Base-by-base conservation (phyloP, 2,113 vertebrate genomes). In the Anguilla rostrata region DNA sequence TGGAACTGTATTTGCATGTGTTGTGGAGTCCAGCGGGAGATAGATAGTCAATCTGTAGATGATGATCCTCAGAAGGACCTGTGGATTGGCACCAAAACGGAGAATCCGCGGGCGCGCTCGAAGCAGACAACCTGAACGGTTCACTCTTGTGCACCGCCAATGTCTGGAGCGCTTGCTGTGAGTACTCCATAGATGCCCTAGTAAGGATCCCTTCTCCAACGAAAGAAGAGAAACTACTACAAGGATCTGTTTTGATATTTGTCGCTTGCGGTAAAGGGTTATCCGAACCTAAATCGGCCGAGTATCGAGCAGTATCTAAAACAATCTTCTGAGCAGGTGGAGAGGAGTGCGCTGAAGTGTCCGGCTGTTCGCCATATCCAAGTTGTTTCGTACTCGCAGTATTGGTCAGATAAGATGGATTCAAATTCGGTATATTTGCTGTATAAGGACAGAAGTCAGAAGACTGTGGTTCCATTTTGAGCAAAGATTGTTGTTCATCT, bases 31-130 rank as follows among this genome's bases (percentile, higher is more conserved):
- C 91, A 2, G 91, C 91, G 0, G 87, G 34, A 0, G 88, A 79
- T 0, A 86, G 12, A 71, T 92, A 95, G 56, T 85, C 81, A 46
- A 82, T 40, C 14, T 90, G 88, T 6, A 86, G 49, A 46, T 91
- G 92, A 0, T 86, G 88, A 39, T 94, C 94, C 29, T 94, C 90
- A 15, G 82, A 16, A 40, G 71, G 22, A 12, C 86, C 90, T 29
- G 66, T 75, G 1, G 92, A 60, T 84, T 92, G 95, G 71, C 91
- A 91, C 95, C 95, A 95, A 85, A 91, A 92, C 60, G 92, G 92
- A 3, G 91, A 15, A 40, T 94, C 90, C 2, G 89, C 53, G 0
- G 88, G 66, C 12, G 89, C 82, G 11, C 85, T 81, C 60, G 92
- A 93, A 63, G 89, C 84, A 41, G 90, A 86, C 94, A 94, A 95